Evolutionary conservation across 2,888 invertebrate genomes (phyloP).

Genomic region (Chironomus tentans): DNA sequence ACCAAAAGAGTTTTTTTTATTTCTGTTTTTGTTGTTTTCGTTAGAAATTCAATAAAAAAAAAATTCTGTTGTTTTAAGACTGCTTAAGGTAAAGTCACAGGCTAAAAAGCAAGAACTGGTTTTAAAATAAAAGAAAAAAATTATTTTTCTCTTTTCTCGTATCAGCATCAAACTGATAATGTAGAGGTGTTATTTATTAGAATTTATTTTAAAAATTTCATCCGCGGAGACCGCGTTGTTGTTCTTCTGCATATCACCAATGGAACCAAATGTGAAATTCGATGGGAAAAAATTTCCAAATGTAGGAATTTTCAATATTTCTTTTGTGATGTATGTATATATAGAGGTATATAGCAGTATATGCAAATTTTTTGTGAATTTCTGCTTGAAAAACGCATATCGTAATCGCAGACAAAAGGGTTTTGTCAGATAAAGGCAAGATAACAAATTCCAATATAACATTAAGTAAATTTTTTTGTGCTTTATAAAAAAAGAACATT

Average conservation of each 20-base stretch:
- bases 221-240: background rate
- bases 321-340: background rate
- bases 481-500: background rate
- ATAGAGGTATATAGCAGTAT: background rate
- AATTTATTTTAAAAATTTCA: constrained; percentile 8
- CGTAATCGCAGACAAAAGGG: constrained; percentile 26
- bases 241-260: background rate
- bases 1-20: no score
- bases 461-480: constrained; percentile 1
- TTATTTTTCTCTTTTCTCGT: background rate
- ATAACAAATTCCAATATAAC: constrained; percentile 23
- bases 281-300: constrained; percentile 23
- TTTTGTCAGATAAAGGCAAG: constrained; percentile 21
- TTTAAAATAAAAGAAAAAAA: background rate
- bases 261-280: background rate
- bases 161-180: constrained; percentile 20
- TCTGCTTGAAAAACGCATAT: background rate
- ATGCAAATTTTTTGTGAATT: constrained; percentile 13
- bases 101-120: constrained; percentile 1
- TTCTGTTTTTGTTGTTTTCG: no score
- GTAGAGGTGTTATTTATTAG: constrained; percentile 23
- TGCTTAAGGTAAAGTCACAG: background rate
- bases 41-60: background rate
- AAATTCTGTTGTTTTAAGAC: background rate
- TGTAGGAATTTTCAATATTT: constrained; percentile 6